These are phyloP conservation scores for Idaea biselata DNA, from an alignment of 2,888 invertebrate species.

Conservation along the genomic window DNA sequence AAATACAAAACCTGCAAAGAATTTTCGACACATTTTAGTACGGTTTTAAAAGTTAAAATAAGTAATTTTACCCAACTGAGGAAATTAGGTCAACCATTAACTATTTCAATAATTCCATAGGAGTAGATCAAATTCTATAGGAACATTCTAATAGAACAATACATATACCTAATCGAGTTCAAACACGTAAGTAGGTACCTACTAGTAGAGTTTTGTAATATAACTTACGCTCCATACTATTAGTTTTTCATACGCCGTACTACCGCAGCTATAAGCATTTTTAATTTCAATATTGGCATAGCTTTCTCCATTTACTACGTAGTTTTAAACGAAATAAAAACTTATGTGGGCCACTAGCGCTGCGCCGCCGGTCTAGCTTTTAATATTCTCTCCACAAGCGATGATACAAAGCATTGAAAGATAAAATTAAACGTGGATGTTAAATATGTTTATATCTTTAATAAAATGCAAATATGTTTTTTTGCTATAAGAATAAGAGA, in stretches of 20 bases:
- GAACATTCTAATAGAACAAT: too few species aligned
- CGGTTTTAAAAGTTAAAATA: too few species aligned
- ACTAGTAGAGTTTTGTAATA: too few species aligned
- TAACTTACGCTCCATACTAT: background rate
- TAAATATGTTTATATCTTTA: background rate
- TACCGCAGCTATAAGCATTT: background rate
- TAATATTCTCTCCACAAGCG: conserved; percentile 18
- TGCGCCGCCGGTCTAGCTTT: conserved; percentile 10
- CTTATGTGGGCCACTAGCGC: background rate
- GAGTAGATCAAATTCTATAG: too few species aligned
- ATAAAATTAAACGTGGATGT: conserved; percentile 35
- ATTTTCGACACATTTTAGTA: too few species aligned
- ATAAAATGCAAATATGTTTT: background rate
- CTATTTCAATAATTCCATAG: too few species aligned
- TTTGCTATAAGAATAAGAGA: too few species aligned
- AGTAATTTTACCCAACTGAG: too few species aligned
- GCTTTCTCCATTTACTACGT: background rate
- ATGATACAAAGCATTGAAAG: conserved; percentile 16
- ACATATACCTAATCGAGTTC: too few species aligned
- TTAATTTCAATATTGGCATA: conserved; percentile 1
- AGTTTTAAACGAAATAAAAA: conserved; percentile 12
- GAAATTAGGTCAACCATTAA: too few species aligned
- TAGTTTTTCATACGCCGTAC: background rate
- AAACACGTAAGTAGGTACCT: too few species aligned
- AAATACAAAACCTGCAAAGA: too few species aligned